Percentiles rank a stretch among this genome's conserved stretches.
phyloP scores from a whole-genome alignment of 2,113 vertebrate species.

The Myiozetetes cayanensis region DNA sequence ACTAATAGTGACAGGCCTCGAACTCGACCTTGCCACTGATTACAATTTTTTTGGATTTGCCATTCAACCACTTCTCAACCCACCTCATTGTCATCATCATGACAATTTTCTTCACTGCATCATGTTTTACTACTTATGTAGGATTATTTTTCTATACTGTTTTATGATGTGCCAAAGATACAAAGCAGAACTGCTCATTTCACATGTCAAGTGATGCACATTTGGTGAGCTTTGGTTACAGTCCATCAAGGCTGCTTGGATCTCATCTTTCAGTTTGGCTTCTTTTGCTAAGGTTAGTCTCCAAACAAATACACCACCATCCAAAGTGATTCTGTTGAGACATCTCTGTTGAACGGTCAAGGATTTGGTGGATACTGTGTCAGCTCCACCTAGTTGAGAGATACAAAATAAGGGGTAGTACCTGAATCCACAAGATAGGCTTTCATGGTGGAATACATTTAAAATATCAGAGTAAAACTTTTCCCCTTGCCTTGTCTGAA shows the following conservation, averaged over 20 bases:
- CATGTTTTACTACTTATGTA: background rate
- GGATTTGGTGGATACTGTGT: background rate
- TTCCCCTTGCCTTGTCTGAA: background rate
- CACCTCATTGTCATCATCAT: background rate
- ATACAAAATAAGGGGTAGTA: background rate
- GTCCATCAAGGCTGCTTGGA: background rate
- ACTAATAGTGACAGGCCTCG: background rate
- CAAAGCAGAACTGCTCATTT: background rate
- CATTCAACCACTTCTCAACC: background rate
- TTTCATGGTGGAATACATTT: background rate
- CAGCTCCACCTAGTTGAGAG: background rate
- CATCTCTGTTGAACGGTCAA: background rate
- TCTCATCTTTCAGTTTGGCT: background rate
- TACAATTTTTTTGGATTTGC: background rate
- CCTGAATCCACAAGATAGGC: background rate
- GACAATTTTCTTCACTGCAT: background rate
- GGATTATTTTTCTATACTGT: background rate
- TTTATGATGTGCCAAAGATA: background rate
- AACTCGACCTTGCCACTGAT: background rate
- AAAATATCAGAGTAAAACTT: background rate
- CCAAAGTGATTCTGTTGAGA: background rate
- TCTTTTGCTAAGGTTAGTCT: background rate
- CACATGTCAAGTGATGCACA: background rate
- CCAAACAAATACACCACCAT: background rate
- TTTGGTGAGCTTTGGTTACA: background rate